Conservation (phyloP, 2,888 invertebrate genomes). For the Euproctis similis region DNA sequence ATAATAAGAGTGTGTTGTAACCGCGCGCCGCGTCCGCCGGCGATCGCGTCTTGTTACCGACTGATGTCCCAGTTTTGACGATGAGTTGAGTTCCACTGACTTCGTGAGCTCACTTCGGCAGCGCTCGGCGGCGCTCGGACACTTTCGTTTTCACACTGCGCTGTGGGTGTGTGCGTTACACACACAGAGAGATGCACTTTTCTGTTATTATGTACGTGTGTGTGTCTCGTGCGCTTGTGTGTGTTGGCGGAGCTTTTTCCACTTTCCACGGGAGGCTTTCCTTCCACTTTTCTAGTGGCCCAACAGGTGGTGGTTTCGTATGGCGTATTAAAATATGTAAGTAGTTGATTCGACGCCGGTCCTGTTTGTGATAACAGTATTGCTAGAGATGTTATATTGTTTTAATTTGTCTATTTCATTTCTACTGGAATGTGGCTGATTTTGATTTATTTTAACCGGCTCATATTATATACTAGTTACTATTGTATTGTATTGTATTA, state of each 20-base stretch:
- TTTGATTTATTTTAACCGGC: too few relatives aligned
- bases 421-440: too few relatives aligned
- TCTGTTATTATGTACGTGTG: slow-evolving; percentile 14
- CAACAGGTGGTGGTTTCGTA: too few relatives aligned
- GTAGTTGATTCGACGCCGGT: slow-evolving; percentile 18
- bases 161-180: slow-evolving; percentile 28
- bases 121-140: slow-evolving; percentile 65
- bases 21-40: slow-evolving; percentile 60
- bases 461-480: too few relatives aligned
- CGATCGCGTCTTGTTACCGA: slow-evolving; percentile 72
- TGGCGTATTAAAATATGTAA: too few relatives aligned
- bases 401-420: too few relatives aligned
- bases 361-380: slow-evolving; percentile 24
- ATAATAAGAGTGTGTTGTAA: slow-evolving; percentile 40
- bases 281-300: slow-evolving; percentile 65
- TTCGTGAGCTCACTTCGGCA: slow-evolving; percentile 73
- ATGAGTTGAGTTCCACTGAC: slow-evolving; percentile 74
- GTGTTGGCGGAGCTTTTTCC: slow-evolving; percentile 58
- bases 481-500: too few relatives aligned
- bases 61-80: slow-evolving; percentile 80
- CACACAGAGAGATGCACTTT: slow-evolving; percentile 11
- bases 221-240: slow-evolving; percentile 28
- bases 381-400: too few relatives aligned
- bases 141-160: slow-evolving; percentile 74
- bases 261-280: slow-evolving; percentile 69